Conservation (phyloP, 53 echinoderm and acorn worm species). For the Patiria pectinifera region DNA sequence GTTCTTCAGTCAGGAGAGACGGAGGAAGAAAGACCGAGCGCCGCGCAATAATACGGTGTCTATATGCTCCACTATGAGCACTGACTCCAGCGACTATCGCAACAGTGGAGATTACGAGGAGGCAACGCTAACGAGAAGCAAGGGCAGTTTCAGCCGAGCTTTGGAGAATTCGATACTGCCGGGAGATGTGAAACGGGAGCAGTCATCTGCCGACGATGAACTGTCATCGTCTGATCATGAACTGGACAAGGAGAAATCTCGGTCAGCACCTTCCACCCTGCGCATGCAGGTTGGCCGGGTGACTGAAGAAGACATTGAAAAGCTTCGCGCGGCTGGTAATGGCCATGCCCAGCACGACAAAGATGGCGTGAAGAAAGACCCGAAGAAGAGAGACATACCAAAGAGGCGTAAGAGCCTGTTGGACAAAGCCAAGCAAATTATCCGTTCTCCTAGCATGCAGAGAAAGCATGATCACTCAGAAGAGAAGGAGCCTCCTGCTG, state of each 20-base stretch:
- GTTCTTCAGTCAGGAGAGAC: slow-evolving; percentile 78
- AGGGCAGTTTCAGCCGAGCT: slow-evolving; percentile 72
- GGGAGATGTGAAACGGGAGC: slow-evolving; percentile 28
- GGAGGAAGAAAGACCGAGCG: slow-evolving; percentile 63
- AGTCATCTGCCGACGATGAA: slow-evolving; percentile 85
- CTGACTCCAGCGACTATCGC: slow-evolving; percentile 74
- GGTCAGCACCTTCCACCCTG: slow-evolving; percentile 92
- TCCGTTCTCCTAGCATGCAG: slow-evolving; percentile 89
- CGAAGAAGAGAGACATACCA: slow-evolving; percentile 75
- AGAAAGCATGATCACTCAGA: slow-evolving; percentile 75
- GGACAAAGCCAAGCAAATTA: slow-evolving; percentile 84
- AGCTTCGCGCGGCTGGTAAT: slow-evolving; percentile 72
- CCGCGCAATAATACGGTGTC: slow-evolving; percentile 89
- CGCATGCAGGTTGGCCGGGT: slow-evolving; percentile 81
- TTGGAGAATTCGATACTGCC: slow-evolving; percentile 66
- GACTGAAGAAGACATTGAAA: slow-evolving; percentile 68
- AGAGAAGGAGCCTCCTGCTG: slow-evolving; percentile 49
- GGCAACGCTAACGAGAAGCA: slow-evolving; percentile 57
- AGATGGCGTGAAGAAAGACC: slow-evolving; percentile 72
- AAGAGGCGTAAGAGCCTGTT: slow-evolving; percentile 86
- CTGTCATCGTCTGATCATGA: slow-evolving; percentile 85
- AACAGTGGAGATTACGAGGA: slow-evolving; percentile 63
- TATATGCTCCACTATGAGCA: slow-evolving; percentile 82
- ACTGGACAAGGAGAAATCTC: slow-evolving; percentile 68
- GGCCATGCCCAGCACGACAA: slow-evolving; percentile 74